Conservation (phyloP, 1,140 invertebrate species). For the Lysiphlebus fabarum region DNA sequence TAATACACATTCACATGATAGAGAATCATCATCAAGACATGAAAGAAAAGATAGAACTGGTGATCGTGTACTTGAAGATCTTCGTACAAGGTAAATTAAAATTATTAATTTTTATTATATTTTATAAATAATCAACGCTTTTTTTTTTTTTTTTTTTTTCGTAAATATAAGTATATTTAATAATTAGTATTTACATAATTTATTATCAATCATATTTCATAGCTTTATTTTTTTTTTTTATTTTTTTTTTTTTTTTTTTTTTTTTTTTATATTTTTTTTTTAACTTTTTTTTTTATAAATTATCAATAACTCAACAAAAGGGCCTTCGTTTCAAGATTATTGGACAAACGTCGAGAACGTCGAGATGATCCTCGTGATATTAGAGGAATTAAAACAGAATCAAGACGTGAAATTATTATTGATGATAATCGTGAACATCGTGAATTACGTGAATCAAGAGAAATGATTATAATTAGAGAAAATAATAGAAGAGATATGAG, state of each 20-base stretch:
- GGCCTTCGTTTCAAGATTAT: slow-evolving; percentile 39
- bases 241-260: slow-evolving; percentile 17
- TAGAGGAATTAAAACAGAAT: slow-evolving; percentile 39
- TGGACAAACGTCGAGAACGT: slow-evolving; percentile 52
- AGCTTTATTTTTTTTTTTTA: slow-evolving; percentile 3
- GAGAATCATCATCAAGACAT: slow-evolving; percentile 50
- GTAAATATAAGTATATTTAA: no score
- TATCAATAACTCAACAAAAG: slow-evolving; percentile 27
- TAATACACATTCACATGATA: slow-evolving; percentile 39
- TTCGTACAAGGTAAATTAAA: slow-evolving; percentile 61
- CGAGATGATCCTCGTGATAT: slow-evolving; percentile 45
- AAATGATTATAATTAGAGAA: neutral
- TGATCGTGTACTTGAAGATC: slow-evolving; percentile 66
- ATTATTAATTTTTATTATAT: neutral
- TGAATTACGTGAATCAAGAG: slow-evolving; percentile 33
- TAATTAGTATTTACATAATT: neutral
- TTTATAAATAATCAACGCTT: no score
- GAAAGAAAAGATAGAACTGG: slow-evolving; percentile 61
- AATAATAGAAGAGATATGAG: slow-evolving; percentile 37
- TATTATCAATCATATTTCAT: slow-evolving; percentile 9
- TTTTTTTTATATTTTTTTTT: slow-evolving; percentile 1
- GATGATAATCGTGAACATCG: slow-evolving; percentile 45
- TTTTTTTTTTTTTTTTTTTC: no score
- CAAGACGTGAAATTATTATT: slow-evolving; percentile 37
- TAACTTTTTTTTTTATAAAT: slow-evolving; percentile 17